phyloP scores from a whole-genome alignment of 2,888 invertebrate genomes.

The Philereme transversata region DNA sequence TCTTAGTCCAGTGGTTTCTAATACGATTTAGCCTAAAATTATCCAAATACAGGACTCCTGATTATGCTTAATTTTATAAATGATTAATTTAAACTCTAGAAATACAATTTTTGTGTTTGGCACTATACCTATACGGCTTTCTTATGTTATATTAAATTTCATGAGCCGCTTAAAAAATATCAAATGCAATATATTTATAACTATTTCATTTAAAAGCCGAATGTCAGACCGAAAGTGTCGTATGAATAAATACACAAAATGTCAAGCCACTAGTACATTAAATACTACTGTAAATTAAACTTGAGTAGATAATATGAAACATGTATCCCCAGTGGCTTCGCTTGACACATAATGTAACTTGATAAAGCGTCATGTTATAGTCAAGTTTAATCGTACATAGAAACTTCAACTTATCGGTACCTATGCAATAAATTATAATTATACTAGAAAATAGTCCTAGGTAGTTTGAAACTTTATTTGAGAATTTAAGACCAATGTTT shows the following conservation, averaged over 20 bases:
- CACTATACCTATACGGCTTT: no score
- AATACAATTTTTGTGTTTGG: no score
- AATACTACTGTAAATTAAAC: slow-evolving; percentile 18
- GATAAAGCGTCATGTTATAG: slow-evolving; percentile 13
- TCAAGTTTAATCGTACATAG: slow-evolving; percentile 14
- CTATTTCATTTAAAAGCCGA: no score
- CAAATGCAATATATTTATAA: no score
- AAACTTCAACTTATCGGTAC: slow-evolving; percentile 11
- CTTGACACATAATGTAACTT: slow-evolving; percentile 17
- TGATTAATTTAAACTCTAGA: no score
- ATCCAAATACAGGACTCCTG: no score
- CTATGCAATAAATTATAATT: neutral
- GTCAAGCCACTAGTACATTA: neutral
- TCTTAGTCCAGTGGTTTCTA: slow-evolving; percentile 3
- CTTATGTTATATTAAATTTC: no score
- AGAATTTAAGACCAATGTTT: neutral
- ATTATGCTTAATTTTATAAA: no score
- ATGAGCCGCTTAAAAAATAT: no score
- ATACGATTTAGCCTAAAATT: neutral
- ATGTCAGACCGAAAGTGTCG: no score
- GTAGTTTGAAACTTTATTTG: neutral
- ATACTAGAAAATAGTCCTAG: neutral
- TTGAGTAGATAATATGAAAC: slow-evolving; percentile 10
- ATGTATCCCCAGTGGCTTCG: slow-evolving; percentile 3
- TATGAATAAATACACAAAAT: no score